Base-by-base conservation (phyloP, 2,113 vertebrate species). In the Oncorhynchus tshawytscha region DNA sequence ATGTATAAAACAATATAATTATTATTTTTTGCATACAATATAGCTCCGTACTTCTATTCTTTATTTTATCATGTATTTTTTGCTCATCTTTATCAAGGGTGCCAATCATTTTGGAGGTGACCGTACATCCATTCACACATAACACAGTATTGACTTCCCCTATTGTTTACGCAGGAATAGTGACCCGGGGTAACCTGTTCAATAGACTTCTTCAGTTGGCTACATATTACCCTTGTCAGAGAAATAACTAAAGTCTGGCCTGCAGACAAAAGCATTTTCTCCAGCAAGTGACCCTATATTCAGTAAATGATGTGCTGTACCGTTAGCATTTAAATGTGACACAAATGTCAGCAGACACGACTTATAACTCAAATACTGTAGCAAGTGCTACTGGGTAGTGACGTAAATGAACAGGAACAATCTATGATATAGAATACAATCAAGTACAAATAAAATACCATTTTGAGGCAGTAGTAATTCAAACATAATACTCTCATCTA, bases 301-400 rank as follows among this genome's bases (percentile, higher is more conserved):
- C 59, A 71, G 45, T 66, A 66, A 71, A 71, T 77, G 6, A 77
- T 24, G 7, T 71, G 49, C 67, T 15, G 29, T 62, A 68, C 11
- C 12, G 57, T 71, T 76, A 71, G 69, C 70, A 70, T 77, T 77
- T 71, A 70, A 51, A 68, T 39, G 29, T 76, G 67, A 76, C 66
- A 70, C 49, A 39, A 76, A 70, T 76, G 75, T 70, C 67, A 71
- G 67, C n/a, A 45, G 24, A 62, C 15, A 64, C 57, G 48, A 70
- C 64, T 48, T 39, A 70, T 24, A 6, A 22, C 15, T 27, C 22
- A 72, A 60, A 72, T 34, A 72, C 24, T 34, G 49, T 72, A n/a
- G 51, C 27, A 59, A 72, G 25, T 60, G 70, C n/a, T 29, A 2
- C 6, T 59, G 70, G 49, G 24, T 29, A 71, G 45, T 54, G 70